Evolutionary conservation across 2,113 vertebrate genomes (phyloP).

Genomic region (Menidia beryllina): DNA sequence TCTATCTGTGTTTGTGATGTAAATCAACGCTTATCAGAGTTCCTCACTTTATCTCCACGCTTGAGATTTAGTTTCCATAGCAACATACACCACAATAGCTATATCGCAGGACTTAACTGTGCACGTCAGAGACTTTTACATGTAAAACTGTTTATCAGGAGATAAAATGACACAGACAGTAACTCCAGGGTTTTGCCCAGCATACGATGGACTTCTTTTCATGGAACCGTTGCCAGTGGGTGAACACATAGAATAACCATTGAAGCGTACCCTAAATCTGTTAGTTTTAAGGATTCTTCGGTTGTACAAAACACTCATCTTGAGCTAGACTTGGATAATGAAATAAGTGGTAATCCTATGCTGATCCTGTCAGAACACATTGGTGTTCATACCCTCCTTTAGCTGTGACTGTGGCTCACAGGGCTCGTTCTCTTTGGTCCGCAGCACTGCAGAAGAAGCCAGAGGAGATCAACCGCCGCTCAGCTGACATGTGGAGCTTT

Average conservation of each 20-base stretch:
- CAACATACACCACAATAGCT: neutral
- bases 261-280: too few species aligned
- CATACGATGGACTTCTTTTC: too few species aligned
- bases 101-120: neutral
- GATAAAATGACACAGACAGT: too few species aligned
- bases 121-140: neutral
- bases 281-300: too few species aligned
- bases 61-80: conserved; percentile 25
- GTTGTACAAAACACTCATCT: too few species aligned
- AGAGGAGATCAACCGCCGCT: conserved; percentile 96
- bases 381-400: too few species aligned
- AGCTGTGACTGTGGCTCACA: neutral
- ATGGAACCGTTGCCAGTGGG: conserved; percentile 1
- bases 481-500: conserved; percentile 99
- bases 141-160: too few species aligned
- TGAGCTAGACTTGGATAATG: neutral
- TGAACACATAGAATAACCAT: neutral
- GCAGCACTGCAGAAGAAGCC: conserved; percentile 96
- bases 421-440: neutral
- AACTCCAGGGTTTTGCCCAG: too few species aligned
- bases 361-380: too few species aligned
- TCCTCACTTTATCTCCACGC: neutral
- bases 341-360: neutral
- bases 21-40: neutral
- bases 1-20: neutral